Evolutionary conservation across 2,888 invertebrate genomes (phyloP).

Genomic region (Athripsodes cinereus): DNA sequence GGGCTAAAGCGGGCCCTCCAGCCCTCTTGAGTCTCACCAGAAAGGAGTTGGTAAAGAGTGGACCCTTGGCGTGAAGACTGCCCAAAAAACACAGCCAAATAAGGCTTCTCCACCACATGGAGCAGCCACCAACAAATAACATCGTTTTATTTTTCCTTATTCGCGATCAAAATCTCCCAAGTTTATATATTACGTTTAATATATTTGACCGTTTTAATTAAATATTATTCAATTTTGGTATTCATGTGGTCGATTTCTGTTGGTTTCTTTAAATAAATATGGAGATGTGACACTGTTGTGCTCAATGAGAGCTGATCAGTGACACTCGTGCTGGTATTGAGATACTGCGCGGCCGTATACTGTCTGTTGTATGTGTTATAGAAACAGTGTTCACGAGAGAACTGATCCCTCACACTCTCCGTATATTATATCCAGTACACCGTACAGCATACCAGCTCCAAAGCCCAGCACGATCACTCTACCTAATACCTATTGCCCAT

Average conservation of each 20-base stretch:
- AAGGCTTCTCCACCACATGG: conserved; percentile 18
- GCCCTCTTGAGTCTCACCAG: conserved; percentile 82
- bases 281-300: neutral
- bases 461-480: neutral
- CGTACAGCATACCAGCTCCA: neutral
- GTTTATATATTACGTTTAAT: too few relatives aligned
- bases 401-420: conserved; percentile 9
- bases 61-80: conserved; percentile 17
- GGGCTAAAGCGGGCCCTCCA: conserved; percentile 70
- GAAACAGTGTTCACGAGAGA: conserved; percentile 11
- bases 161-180: too few relatives aligned
- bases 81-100: conserved; percentile 18
- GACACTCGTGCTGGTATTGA: neutral
- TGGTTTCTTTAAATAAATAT: neutral
- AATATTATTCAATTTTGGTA: too few relatives aligned
- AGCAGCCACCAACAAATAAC: too few relatives aligned
- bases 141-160: neutral
- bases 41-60: conserved; percentile 92
- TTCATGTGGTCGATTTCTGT: neutral
- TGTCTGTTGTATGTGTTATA: too few relatives aligned
- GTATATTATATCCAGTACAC: too few relatives aligned
- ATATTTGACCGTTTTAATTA: conserved; percentile 1
- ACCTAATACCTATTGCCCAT: conserved; percentile 14
- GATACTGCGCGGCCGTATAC: neutral
- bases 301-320: neutral